Evolutionary conservation across 1,140 invertebrate genomes (phyloP).

Genomic region (Glossosoma conforme): DNA sequence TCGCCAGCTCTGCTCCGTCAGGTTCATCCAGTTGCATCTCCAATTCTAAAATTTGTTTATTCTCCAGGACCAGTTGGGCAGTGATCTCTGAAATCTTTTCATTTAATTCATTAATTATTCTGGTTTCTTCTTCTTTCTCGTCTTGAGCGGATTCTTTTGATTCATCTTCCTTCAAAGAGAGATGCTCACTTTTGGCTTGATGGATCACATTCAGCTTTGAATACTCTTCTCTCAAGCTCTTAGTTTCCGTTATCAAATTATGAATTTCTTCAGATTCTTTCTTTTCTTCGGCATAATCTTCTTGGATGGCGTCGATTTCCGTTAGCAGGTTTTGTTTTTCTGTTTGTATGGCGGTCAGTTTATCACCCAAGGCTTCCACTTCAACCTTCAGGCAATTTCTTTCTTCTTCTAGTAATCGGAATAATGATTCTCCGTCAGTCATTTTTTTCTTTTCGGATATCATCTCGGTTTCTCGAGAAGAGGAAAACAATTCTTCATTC

Average conservation of each 20-base stretch:
- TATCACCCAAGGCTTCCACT: neutral
- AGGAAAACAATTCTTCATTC: conserved; percentile 8
- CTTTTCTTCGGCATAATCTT: neutral
- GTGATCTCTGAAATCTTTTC: conserved; percentile 6
- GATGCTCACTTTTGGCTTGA: conserved; percentile 4
- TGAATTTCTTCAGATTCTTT: conserved; percentile 9
- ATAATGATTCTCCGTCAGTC: conserved; percentile 3
- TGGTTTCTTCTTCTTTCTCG: neutral
- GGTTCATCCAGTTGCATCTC: conserved; percentile 14
- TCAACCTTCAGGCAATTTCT: neutral
- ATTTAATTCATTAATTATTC: conserved; percentile 9
- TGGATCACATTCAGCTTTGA: conserved; percentile 4
- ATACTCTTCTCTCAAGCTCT: conserved; percentile 19
- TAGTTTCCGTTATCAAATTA: conserved; percentile 11
- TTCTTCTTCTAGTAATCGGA: conserved; percentile 4
- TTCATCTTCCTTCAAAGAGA: neutral
- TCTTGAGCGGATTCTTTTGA: neutral
- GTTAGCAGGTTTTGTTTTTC: neutral
- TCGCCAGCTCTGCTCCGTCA: conserved; percentile 14
- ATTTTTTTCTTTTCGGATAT: conserved; percentile 2
- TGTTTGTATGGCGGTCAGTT: neutral
- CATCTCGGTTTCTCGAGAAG: neutral
- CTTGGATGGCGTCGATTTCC: conserved; percentile 7
- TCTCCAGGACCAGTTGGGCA: conserved; percentile 5
- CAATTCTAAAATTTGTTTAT: conserved; percentile 12